Base-by-base conservation (phyloP, 2,113 vertebrate species). In the Varanus salvator region DNA sequence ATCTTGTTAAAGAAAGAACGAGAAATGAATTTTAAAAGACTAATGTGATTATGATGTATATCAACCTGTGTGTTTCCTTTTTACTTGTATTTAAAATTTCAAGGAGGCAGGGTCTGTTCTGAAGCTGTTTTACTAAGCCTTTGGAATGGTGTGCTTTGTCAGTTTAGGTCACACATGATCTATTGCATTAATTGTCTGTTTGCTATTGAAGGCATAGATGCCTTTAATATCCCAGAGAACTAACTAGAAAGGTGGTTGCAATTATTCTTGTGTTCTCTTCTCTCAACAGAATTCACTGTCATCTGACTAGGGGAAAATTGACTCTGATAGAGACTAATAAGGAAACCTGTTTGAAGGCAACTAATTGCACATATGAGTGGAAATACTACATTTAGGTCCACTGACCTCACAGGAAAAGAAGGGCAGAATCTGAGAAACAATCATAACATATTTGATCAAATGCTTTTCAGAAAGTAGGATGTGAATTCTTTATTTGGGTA, bases 141-240 rank as follows among this genome's bases (percentile, higher is more conserved):
- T 44, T 57, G 78, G 84, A 44, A 86, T 86, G 84, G 60, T 48
- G 29, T 83, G 44, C 19, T 31, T 81, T 93, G 92, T 90, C 88
- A 88, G 77, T 23, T 21, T 6, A 34, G 68, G 74, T 87, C 64
- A 57, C 34, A 77, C 74, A 69, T 94, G 92, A 95, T 95, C 29
- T 92, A 95, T 92, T 54, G 23, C 84, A 87, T 95, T 94, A 93
- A 91, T 93, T 95, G 90, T 89, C 91, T 92, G 27, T 87, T 69
- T 3, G 68, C 69, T 86, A 0, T n/a, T 76, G 89, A 93, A 91
- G 84, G 38, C 81, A 77, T 93, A 88, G 85, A 92, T 89, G 80
- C 29, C 75, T 90, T 90, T 90, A 66, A 89, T 95, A 85, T 94
- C 86, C 78, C 17, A 81, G 54, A 80, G 64, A 80, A 89, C 64